Evolutionary conservation across 2,113 vertebrate species (phyloP).

Genomic region (Falcunculus frontatus): DNA sequence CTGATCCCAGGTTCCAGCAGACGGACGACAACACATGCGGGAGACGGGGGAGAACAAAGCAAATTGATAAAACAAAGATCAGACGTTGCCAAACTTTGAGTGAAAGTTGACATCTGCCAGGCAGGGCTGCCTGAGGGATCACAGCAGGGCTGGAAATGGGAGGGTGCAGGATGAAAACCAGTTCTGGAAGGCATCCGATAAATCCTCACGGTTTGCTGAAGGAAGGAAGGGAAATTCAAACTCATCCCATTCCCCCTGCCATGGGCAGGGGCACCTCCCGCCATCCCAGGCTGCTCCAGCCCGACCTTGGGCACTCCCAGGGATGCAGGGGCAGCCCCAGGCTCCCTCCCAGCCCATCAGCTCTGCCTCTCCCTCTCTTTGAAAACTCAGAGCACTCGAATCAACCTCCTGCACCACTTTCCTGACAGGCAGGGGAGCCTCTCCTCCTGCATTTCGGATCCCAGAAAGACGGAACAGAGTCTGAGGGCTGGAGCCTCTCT

Average conservation of each 20-base stretch:
- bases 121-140: neutral
- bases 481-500: neutral
- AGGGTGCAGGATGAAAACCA: neutral
- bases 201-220: neutral
- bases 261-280: neutral
- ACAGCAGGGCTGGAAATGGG: neutral
- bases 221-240: no score
- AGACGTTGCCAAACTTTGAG: neutral
- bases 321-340: neutral
- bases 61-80: neutral
- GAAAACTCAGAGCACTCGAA: neutral
- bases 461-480: accelerated
- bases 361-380: neutral
- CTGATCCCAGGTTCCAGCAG: neutral
- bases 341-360: neutral
- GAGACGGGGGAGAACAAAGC: neutral
- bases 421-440: neutral
- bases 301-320: no score
- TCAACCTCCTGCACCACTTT: neutral
- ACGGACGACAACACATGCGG: neutral
- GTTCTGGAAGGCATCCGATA: neutral
- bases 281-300: neutral
- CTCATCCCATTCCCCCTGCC: neutral
- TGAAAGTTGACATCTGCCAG: neutral
- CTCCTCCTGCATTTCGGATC: neutral